Conservation (phyloP, 2,888 invertebrate genomes). For the Pyrrhia umbra region DNA sequence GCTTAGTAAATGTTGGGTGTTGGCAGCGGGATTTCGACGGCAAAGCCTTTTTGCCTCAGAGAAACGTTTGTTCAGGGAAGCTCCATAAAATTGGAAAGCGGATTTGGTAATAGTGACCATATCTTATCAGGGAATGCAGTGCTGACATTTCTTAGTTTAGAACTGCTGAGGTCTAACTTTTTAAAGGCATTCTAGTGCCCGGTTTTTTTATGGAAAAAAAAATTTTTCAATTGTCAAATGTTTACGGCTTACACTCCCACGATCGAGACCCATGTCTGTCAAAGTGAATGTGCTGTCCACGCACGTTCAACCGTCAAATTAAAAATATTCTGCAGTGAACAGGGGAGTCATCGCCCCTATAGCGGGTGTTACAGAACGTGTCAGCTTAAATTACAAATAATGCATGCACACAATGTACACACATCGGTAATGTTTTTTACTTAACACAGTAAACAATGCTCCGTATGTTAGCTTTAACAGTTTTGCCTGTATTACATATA, state of each 20-base stretch:
- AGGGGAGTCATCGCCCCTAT: constrained; percentile 31
- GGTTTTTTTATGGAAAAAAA: not conserved
- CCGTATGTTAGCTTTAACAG: constrained; percentile 15
- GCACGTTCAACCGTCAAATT: constrained; percentile 3
- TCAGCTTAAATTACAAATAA: constrained; percentile 41
- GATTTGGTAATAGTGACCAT: not conserved
- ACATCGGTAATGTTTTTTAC: constrained; percentile 43
- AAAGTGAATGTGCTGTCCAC: not conserved
- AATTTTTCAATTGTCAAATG: not conserved
- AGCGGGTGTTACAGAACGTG: constrained; percentile 18
- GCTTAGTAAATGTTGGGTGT: not conserved
- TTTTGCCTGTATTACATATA: constrained; percentile 6
- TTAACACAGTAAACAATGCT: constrained; percentile 31
- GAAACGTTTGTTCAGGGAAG: not conserved
- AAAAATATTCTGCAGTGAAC: not conserved
- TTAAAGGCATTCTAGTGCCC: not conserved
- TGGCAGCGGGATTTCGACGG: not conserved
- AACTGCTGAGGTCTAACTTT: not conserved
- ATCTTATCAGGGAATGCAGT: constrained; percentile 3
- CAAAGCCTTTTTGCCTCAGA: not conserved
- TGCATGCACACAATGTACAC: constrained; percentile 15
- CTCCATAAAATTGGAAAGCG: constrained; percentile 2
- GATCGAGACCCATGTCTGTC: not conserved
- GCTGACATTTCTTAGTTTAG: not conserved
- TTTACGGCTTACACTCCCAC: not conserved